Conservation (phyloP, 2,888 invertebrate genomes). For the Schizaphis graminum region DNA sequence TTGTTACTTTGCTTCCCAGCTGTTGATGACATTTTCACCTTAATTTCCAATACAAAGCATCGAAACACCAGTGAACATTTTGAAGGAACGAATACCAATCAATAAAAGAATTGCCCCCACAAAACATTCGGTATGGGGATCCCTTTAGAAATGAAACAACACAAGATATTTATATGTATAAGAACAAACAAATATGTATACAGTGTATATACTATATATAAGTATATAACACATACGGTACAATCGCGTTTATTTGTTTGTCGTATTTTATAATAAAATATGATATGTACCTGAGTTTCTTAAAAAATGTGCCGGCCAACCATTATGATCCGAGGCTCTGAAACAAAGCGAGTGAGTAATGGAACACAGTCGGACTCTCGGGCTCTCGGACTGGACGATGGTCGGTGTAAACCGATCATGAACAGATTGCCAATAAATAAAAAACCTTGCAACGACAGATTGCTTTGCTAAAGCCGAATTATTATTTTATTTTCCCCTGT, state of each 20-base stretch:
- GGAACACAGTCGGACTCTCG: neutral
- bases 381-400: neutral
- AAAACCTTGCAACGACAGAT: neutral
- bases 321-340: conserved; percentile 63
- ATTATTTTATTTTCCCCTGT: conserved; percentile 42
- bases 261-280: neutral
- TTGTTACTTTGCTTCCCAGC: conserved; percentile 64
- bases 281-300: conserved; percentile 53
- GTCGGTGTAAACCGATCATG: neutral
- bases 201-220: neutral
- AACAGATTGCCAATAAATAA: neutral
- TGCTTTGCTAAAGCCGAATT: conserved; percentile 16
- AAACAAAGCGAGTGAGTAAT: conserved; percentile 5
- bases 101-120: conserved; percentile 54
- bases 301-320: conserved; percentile 49
- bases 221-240: neutral
- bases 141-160: conserved; percentile 51
- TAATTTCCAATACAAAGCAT: conserved; percentile 64
- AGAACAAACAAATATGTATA: neutral
- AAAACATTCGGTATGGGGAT: conserved; percentile 28
- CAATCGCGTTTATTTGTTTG: conserved; percentile 35
- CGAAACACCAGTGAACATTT: conserved; percentile 63
- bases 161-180: conserved; percentile 25
- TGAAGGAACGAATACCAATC: conserved; percentile 50
- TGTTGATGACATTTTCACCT: conserved; percentile 61